Conservation (phyloP, 2,797 vertebrate genomes). For the Sebastes hubbsi region DNA sequence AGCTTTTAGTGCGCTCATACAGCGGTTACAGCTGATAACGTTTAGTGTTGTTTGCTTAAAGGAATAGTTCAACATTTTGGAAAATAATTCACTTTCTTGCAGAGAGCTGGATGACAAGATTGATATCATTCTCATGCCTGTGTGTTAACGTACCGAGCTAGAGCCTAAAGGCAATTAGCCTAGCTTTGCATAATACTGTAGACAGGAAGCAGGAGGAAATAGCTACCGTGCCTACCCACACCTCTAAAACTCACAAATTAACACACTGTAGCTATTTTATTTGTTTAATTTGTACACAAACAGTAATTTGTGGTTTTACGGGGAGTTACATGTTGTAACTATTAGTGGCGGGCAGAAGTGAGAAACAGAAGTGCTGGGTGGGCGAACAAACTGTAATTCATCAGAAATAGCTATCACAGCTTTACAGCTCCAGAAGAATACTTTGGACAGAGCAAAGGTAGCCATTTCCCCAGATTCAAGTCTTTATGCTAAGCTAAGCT, state of each 20-base stretch:
- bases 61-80: too few species aligned
- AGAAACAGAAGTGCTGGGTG: neutral
- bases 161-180: neutral
- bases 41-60: too few species aligned
- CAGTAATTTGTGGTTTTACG: neutral
- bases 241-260: neutral
- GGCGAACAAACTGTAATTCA: too few species aligned
- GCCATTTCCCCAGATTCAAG: neutral
- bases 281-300: neutral
- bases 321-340: neutral
- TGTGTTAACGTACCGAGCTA: neutral
- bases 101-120: neutral
- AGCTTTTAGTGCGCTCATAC: too few species aligned
- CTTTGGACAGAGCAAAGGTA: neutral
- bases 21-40: too few species aligned
- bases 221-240: neutral
- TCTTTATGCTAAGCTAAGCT: too few species aligned
- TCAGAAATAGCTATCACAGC: neutral
- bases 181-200: neutral
- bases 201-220: neutral
- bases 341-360: neutral
- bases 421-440: neutral
- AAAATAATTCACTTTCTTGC: neutral
- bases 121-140: neutral
- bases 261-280: neutral